These are phyloP conservation scores for Natator depressus DNA, from an alignment of 2,113 vertebrate genomes.

Conservation along the genomic window DNA sequence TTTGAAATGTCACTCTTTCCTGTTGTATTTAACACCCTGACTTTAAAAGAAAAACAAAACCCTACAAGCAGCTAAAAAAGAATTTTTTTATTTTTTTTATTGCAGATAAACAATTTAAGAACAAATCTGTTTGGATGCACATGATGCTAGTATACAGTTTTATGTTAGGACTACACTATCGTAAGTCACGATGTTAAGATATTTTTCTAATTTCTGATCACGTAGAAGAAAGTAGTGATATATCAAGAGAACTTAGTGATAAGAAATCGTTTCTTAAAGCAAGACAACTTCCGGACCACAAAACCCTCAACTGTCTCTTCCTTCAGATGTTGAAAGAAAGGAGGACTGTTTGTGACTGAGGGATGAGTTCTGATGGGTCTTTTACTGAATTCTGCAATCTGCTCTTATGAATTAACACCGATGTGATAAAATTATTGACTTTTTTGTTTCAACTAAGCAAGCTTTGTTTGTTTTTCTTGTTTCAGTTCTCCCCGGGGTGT, in stretches of 20 bases:
- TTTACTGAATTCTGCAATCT: neutral
- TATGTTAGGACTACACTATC: neutral
- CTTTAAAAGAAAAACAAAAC: neutral
- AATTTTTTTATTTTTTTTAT: neutral
- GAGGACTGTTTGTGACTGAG: neutral
- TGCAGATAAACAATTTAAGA: neutral
- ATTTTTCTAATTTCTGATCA: neutral
- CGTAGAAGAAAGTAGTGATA: neutral
- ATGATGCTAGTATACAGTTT: neutral
- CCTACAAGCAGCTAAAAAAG: no score
- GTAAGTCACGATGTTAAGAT: neutral
- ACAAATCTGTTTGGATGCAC: neutral
- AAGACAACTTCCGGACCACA: neutral
- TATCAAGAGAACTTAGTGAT: neutral
- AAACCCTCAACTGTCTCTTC: neutral
- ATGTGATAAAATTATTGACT: neutral
- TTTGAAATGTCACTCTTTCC: neutral
- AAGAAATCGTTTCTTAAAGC: neutral
- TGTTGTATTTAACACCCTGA: neutral
- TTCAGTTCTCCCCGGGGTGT: neutral
- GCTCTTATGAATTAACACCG: neutral
- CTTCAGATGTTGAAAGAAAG: neutral
- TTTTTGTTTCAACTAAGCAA: neutral
- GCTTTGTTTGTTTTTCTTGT: neutral
- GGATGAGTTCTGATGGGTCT: neutral